Conservation (phyloP, 2,797 vertebrate genomes). For the Trachops cirrhosus region DNA sequence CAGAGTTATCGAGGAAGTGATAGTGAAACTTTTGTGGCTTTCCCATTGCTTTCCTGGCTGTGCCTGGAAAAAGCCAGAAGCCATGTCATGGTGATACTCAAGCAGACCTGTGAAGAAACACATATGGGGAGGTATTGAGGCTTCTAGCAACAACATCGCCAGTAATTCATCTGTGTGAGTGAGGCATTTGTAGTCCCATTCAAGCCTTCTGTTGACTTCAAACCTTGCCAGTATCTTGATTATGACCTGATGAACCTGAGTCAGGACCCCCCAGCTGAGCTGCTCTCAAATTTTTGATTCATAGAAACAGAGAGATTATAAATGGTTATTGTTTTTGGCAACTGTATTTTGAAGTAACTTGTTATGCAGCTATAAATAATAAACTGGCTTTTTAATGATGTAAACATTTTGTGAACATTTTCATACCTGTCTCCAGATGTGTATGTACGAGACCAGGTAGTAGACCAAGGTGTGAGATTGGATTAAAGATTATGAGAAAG, state of each 20-base stretch:
- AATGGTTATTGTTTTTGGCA: neutral
- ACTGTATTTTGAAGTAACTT: slow-evolving; percentile 1
- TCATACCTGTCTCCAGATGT: neutral
- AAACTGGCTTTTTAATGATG: neutral
- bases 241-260: neutral
- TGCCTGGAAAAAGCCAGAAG: neutral
- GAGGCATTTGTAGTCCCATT: neutral
- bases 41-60: neutral
- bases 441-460: neutral
- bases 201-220: neutral
- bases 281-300: neutral
- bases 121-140: neutral
- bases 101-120: neutral
- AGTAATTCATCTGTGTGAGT: neutral
- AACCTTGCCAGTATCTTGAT: neutral
- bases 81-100: neutral
- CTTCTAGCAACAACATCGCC: neutral
- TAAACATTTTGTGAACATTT: neutral
- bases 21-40: neutral
- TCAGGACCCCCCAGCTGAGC: neutral
- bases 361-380: neutral
- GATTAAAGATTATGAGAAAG: neutral
- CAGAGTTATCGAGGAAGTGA: neutral
- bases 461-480: neutral
- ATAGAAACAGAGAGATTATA: neutral